phyloP scores from a whole-genome alignment of 2,113 vertebrate species.

The Panurus biarmicus region DNA sequence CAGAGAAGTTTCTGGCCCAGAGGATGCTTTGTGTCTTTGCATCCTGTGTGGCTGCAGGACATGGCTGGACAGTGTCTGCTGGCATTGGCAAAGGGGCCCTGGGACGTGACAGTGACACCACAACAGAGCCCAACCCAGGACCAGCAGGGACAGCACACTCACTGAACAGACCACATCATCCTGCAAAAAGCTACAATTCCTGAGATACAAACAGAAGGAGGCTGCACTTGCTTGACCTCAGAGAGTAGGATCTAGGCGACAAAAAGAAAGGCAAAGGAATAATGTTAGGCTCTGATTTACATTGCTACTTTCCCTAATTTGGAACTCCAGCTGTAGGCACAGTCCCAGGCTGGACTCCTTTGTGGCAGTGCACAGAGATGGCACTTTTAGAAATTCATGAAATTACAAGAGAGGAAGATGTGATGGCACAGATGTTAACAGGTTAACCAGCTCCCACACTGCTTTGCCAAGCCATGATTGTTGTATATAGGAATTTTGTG shows the following conservation, averaged over 20 bases:
- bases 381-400: not conserved
- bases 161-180: not conserved
- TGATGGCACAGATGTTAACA: fast-evolving
- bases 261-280: not conserved
- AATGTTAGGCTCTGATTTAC: not conserved
- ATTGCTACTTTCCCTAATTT: not conserved
- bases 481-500: no score
- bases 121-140: not conserved
- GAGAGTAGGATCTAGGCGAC: fast-evolving
- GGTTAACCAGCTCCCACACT: not conserved
- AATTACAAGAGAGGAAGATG: not conserved
- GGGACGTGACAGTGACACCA: fast-evolving
- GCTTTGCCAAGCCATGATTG: not conserved
- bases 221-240: not conserved
- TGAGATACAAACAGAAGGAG: not conserved
- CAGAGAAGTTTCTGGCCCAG: not conserved
- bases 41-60: not conserved
- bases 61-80: not conserved
- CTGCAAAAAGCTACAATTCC: not conserved
- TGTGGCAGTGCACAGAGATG: fast-evolving
- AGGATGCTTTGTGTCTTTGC: not conserved
- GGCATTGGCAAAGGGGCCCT: not conserved
- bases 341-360: not conserved
- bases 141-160: not conserved
- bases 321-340: not conserved